Evolutionary conservation across 2,797 vertebrate species (phyloP).

Genomic region (Hybognathus amarus): DNA sequence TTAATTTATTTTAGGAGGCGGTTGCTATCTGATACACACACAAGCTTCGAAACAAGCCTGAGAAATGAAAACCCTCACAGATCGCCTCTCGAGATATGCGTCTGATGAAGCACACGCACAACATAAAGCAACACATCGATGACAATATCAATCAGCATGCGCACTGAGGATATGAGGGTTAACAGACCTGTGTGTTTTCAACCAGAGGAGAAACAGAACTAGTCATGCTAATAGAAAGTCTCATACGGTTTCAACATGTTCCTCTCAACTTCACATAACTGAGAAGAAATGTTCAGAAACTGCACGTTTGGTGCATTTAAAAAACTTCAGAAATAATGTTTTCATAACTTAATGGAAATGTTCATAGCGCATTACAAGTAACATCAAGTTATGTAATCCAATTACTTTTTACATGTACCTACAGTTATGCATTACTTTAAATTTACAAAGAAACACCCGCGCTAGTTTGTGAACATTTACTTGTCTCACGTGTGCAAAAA

Average conservation of each 20-base stretch:
- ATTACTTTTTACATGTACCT: background rate
- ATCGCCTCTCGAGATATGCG: slow-evolving; percentile 42
- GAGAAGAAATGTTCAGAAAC: background rate
- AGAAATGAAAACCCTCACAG: slow-evolving; percentile 46
- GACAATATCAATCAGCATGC: background rate
- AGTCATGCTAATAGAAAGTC: background rate
- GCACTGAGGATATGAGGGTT: background rate
- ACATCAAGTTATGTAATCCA: background rate
- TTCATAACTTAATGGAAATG: background rate
- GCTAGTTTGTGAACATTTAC: too few species aligned
- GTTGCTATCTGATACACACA: slow-evolving; percentile 70
- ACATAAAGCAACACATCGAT: background rate
- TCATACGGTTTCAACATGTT: background rate
- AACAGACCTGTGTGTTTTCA: background rate
- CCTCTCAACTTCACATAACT: background rate
- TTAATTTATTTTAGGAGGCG: slow-evolving; percentile 65
- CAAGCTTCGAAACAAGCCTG: slow-evolving; percentile 60
- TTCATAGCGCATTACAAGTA: background rate
- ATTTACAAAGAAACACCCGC: too few species aligned
- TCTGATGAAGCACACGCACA: background rate
- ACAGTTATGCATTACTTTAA: too few species aligned
- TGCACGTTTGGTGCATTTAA: background rate
- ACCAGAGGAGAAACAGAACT: background rate
- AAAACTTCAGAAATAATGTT: background rate
- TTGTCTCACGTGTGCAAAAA: too few species aligned